phyloP scores from a whole-genome alignment of 2,797 vertebrate species.

The Semotilus atromaculatus region DNA sequence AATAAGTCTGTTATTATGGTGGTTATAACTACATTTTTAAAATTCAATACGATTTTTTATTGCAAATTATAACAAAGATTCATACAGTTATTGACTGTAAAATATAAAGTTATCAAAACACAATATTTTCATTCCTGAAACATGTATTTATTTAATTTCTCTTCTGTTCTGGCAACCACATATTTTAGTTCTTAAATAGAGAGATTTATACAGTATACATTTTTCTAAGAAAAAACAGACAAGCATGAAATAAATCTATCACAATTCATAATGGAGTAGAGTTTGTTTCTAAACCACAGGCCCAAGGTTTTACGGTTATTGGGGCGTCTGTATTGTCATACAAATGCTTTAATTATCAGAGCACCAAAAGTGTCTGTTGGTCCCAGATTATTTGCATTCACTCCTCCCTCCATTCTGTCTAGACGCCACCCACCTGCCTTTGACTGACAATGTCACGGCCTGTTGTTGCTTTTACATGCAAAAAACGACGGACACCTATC shows the following conservation, averaged over 20 bases:
- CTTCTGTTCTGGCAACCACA: background rate
- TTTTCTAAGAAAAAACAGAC: background rate
- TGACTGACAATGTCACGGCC: conserved; percentile 22
- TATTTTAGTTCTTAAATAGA: background rate
- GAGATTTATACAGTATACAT: background rate
- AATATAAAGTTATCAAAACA: background rate
- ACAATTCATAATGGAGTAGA: conserved; percentile 32
- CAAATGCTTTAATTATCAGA: conserved; percentile 49
- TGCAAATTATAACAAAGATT: background rate
- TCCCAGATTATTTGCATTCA: conserved; percentile 42
- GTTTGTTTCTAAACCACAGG: conserved; percentile 9
- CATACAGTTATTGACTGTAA: background rate
- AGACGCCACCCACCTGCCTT: conserved; percentile 21
- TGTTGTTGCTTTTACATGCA: conserved; percentile 60
- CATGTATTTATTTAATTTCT: background rate
- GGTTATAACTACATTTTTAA: background rate
- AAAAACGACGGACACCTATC: conserved; percentile 54
- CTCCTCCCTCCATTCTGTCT: conserved; percentile 22
- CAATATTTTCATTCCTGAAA: background rate
- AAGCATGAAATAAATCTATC: conserved; percentile 44
- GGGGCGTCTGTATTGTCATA: conserved; percentile 13
- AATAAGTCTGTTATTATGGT: background rate
- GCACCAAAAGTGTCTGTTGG: conserved; percentile 47
- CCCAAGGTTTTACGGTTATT: conserved; percentile 42
- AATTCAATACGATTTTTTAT: background rate